phyloP scores from a whole-genome alignment of 2,113 vertebrate genomes.

The Lamprotornis superbus region DNA sequence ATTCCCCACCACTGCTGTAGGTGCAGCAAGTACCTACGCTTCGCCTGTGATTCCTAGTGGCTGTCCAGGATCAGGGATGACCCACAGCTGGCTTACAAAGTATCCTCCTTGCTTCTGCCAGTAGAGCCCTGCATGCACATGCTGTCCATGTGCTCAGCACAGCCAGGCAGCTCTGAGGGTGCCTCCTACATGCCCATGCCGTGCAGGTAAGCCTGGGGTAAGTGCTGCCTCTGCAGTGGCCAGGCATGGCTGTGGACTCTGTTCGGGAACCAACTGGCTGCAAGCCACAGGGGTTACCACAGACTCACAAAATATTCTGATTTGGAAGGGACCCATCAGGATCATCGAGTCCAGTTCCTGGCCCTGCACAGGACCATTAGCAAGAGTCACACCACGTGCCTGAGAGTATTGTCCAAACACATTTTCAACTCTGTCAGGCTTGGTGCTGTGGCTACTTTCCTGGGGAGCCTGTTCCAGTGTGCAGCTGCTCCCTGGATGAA shows the following conservation, averaged over 20 bases:
- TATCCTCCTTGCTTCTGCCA: rapidly evolving
- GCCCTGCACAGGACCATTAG: background rate
- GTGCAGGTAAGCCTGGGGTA: background rate
- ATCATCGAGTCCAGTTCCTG: background rate
- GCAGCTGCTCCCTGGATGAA: too few species aligned
- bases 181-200: rapidly evolving
- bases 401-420: background rate
- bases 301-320: background rate
- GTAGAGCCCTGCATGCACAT: rapidly evolving
- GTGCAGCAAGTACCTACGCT: rapidly evolving
- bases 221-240: background rate
- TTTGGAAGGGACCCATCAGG: background rate
- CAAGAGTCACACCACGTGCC: background rate
- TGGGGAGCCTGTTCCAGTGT: background rate
- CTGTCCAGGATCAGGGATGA: background rate
- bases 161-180: rapidly evolving
- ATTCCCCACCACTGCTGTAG: background rate
- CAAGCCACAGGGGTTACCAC: background rate
- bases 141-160: background rate
- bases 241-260: background rate
- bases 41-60: rapidly evolving
- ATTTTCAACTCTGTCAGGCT: background rate
- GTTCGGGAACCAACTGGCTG: background rate
- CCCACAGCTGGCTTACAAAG: background rate
- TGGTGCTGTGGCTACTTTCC: background rate